Base-by-base conservation (phyloP, 2,888 invertebrate genomes). In the Plemyria rubiginata region DNA sequence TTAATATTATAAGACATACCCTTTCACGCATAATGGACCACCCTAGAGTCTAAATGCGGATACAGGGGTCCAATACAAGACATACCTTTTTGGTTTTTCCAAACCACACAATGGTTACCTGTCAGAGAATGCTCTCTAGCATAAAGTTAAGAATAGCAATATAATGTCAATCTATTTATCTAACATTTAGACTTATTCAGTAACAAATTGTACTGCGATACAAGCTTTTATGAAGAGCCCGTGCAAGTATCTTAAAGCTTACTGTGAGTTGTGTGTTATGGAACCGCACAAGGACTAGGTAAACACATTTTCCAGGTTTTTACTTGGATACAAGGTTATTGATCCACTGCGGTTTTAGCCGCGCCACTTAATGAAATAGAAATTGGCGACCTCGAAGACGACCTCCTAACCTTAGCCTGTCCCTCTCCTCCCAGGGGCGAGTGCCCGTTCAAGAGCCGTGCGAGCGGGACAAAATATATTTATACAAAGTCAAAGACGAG, bases 401-500 rank as follows among this genome's bases (percentile, higher is more conserved):
- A 86, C 84, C 86, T 90, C 84, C 88, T 87, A 86, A 86, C 87
- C 82, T 87, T 80, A 87, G 77, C 87, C 86, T 86, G 78, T 86
- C 89, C 85, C 83, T 79, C 85, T 87, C 87, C 84, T 79, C 74
- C 84, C 78, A 80, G 79, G 80, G 81, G 82, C 80, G 76, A 78
- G 67, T 79, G 77, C 79, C 82, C 84, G 81, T 75, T 82, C 84
- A 85, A 88, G 86, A 83, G 79, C 79, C 75, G 90, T 68, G 81
- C 62, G 88, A 92, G 74, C 79, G 86, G 77, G 92, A 92, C 86
- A 81, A 86, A 92, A 88, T 86, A 91, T 92, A 89, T 91, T 92
- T 92, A 91, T 91, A 90, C 90, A 90, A 92, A 92, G 91, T 90
- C 89, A 90, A 92, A 92, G 92, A 92, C 90, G 90, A 82, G 87